These are phyloP conservation scores for Coreoperca whiteheadi DNA, from an alignment of 2,113 vertebrate species.

Conservation along the genomic window DNA sequence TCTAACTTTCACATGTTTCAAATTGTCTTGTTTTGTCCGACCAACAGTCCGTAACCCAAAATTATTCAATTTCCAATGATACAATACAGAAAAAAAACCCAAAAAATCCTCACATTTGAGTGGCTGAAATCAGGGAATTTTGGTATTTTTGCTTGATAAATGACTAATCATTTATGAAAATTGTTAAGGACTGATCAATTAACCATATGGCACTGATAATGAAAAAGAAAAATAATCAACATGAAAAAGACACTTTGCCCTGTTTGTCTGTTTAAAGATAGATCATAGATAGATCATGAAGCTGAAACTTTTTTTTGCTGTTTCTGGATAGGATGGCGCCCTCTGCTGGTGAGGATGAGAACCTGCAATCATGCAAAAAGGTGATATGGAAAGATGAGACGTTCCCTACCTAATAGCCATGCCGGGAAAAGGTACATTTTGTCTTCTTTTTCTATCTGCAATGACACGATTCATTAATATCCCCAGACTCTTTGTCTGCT, in stretches of 20 bases:
- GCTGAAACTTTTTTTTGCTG: background rate
- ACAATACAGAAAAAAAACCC: background rate
- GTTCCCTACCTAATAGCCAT: conserved; percentile 54
- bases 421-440: conserved; percentile 66
- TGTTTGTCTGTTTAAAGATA: background rate
- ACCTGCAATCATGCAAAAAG: background rate
- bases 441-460: conserved; percentile 42
- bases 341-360: conserved; percentile 64
- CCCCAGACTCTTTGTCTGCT: conserved; percentile 58
- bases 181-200: background rate
- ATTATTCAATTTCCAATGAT: background rate
- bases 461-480: conserved; percentile 56
- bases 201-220: background rate
- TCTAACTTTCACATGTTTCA: too few species aligned
- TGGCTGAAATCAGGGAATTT: background rate
- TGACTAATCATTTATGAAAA: background rate
- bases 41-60: background rate
- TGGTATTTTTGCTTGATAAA: background rate
- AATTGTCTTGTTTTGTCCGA: background rate
- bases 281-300: too few species aligned
- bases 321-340: conserved; percentile 48
- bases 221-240: background rate
- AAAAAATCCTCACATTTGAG: background rate
- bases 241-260: background rate
- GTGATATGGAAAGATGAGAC: conserved; percentile 62